These are phyloP conservation scores for Macroteleia sp. DNA, from an alignment of 2,888 invertebrate species.

Conservation along the genomic window DNA sequence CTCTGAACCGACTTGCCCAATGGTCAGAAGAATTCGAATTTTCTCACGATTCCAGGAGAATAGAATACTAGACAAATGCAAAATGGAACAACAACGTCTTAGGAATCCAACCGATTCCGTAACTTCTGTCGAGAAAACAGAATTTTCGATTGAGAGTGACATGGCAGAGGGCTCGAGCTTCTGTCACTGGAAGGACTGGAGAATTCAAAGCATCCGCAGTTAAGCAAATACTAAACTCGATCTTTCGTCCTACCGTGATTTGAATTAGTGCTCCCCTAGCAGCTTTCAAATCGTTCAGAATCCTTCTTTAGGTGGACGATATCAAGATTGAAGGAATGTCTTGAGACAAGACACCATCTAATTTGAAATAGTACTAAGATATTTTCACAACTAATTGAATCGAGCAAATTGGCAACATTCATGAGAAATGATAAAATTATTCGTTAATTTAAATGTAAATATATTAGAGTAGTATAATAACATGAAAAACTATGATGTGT, in stretches of 20 bases:
- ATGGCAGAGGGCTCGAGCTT: slow-evolving; percentile 69
- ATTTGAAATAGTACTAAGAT: slow-evolving; percentile 46
- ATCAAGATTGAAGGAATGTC: slow-evolving; percentile 62
- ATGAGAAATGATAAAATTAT: no score
- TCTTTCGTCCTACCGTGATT: slow-evolving; percentile 71
- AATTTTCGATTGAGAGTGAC: slow-evolving; percentile 82
- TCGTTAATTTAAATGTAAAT: no score
- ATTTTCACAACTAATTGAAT: slow-evolving; percentile 33
- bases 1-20: slow-evolving; percentile 56
- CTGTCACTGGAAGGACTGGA: slow-evolving; percentile 67
- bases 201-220: slow-evolving; percentile 79
- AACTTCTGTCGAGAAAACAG: slow-evolving; percentile 77
- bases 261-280: slow-evolving; percentile 71
- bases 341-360: slow-evolving; percentile 49
- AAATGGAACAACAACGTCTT: slow-evolving; percentile 74
- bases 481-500: no score
- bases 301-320: slow-evolving; percentile 63
- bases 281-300: slow-evolving; percentile 62
- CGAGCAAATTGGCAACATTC: slow-evolving; percentile 13
- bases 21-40: slow-evolving; percentile 81
- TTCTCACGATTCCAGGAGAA: slow-evolving; percentile 58
- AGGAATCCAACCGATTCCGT: slow-evolving; percentile 80
- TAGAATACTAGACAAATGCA: slow-evolving; percentile 58
- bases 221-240: slow-evolving; percentile 78
- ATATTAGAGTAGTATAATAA: no score